These are phyloP conservation scores for Ischnura elegans DNA, from an alignment of 2,888 invertebrate species.

Conservation along the genomic window DNA sequence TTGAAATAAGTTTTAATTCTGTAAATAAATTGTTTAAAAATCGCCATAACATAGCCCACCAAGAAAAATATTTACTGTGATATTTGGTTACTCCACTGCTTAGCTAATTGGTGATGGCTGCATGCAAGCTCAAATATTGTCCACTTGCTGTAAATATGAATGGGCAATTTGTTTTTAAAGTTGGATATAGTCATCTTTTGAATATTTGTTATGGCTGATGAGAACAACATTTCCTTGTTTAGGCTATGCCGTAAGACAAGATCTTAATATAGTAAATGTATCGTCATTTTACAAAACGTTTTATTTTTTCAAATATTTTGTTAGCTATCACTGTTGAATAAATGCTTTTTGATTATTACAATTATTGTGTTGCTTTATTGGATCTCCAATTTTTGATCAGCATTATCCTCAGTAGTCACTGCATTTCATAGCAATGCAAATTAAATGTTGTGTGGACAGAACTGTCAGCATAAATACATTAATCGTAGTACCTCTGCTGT, in stretches of 20 bases:
- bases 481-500: too few relatives aligned
- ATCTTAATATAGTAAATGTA: not conserved
- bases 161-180: not conserved
- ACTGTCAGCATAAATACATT: too few relatives aligned
- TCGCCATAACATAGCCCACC: not conserved
- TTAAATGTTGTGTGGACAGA: too few relatives aligned
- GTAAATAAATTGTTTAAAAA: too few relatives aligned
- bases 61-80: not conserved
- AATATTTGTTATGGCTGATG: not conserved
- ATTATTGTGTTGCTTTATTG: not conserved
- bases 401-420: too few relatives aligned
- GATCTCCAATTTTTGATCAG: too few relatives aligned
- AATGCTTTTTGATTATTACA: not conserved
- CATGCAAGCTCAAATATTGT: not conserved
- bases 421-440: too few relatives aligned
- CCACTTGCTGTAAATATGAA: not conserved
- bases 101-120: not conserved
- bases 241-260: not conserved
- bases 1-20: not conserved
- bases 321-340: not conserved
- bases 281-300: not conserved
- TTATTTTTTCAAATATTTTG: not conserved
- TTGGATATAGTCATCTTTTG: not conserved
- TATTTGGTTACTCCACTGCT: not conserved
- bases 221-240: not conserved